These are phyloP conservation scores for Myrmecobius fasciatus DNA, from an alignment of 2,113 vertebrate species.

Conservation along the genomic window DNA sequence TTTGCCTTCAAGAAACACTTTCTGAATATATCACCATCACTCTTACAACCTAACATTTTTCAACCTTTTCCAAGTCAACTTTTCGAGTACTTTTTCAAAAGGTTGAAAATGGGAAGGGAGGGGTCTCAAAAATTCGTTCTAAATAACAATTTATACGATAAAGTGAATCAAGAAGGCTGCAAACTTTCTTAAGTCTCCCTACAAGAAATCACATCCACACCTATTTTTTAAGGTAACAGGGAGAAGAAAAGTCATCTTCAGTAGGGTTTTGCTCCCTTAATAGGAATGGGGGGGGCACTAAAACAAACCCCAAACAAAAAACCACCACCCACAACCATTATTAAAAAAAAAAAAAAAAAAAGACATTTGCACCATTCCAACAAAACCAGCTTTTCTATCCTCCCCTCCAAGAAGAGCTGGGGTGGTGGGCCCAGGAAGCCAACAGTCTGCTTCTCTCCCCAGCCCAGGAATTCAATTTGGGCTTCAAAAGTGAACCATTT, in stretches of 20 bases:
- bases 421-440: neutral
- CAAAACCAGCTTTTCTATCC: neutral
- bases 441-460: neutral
- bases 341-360: neutral
- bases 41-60: slow-evolving; percentile 23
- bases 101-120: fast-evolving
- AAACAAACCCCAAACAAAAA: neutral
- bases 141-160: neutral
- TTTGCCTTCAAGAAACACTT: neutral
- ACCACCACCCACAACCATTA: neutral
- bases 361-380: neutral
- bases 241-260: slow-evolving; percentile 31
- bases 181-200: neutral
- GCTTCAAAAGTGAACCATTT: neutral
- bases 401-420: neutral
- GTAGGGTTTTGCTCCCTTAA: slow-evolving; percentile 4
- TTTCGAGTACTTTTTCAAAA: neutral
- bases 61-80: neutral
- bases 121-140: neutral
- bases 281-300: neutral
- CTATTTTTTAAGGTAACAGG: neutral
- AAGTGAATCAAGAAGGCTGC: neutral
- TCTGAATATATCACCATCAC: neutral
- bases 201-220: neutral
- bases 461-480: neutral